These are phyloP conservation scores for Syrista parreyssii DNA, from an alignment of 2,888 invertebrate genomes.

Conservation along the genomic window DNA sequence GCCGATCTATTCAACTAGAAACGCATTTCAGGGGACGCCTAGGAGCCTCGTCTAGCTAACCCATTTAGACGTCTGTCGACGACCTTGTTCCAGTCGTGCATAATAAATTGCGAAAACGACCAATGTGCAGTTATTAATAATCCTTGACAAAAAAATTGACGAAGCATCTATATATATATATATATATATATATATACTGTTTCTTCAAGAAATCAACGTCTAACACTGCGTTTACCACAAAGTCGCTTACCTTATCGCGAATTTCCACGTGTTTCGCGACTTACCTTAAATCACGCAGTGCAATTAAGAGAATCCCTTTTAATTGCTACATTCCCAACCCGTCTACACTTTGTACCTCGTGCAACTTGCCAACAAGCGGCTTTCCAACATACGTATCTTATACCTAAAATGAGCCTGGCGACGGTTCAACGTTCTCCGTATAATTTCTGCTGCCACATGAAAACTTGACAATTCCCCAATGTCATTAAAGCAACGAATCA, in stretches of 20 bases:
- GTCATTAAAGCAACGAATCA: neutral
- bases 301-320: conserved; percentile 51
- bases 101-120: neutral
- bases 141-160: neutral
- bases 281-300: conserved; percentile 35
- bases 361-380: neutral
- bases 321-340: neutral
- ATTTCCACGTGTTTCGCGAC: conserved; percentile 22
- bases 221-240: neutral
- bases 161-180: neutral
- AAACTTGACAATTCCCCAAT: neutral
- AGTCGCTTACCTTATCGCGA: conserved; percentile 23
- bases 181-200: neutral
- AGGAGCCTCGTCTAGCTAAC: conserved; percentile 29
- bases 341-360: neutral
- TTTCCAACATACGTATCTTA: neutral
- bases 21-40: conserved; percentile 32
- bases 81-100: conserved; percentile 33
- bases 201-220: neutral
- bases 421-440: neutral
- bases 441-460: neutral
- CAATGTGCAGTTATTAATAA: neutral
- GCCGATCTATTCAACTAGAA: conserved; percentile 20
- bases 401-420: neutral
- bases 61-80: conserved; percentile 40